Evolutionary conservation across 2,113 vertebrate genomes (phyloP), one percentile per base, ranked within the genome.

Genomic region (Procavia capensis): DNA sequence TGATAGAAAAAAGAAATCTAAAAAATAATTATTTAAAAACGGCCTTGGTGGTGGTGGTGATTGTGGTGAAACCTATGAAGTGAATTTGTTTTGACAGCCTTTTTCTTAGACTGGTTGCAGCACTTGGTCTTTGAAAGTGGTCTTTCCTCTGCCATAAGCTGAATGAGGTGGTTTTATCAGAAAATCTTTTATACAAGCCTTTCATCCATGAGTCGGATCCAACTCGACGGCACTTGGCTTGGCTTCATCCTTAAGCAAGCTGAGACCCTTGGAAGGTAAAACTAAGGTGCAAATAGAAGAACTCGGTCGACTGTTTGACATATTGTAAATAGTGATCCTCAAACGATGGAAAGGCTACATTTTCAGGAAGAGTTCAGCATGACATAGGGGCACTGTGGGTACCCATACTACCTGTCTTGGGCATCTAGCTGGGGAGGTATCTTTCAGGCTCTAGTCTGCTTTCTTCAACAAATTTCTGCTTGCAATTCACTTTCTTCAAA

Each of bases 121-220:
- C 39, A 34, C 82, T 95, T 79, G 45, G 82, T 80, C 63, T 92
- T 85, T 93, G 83, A 94, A 89, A 36, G 50, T 66, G 75, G 95
- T 90, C 85, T 86, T 13, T 72, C 4, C 24, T 8, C 1, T 84
- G 20, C 79, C 45, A 64, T 2, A 68, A 87, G 13, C 22, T 8
- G 43, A 85, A 9, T 24, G 72, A 1, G 10, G 43, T 50, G 31
- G 41, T 64, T 92, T 92, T 92, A 50, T 95, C 50, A 82, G 94
- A 91, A 84, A 86, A 94, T 39, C 41, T 59, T 90, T 92, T 45
- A 59, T 9, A 36, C 13, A 57, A 93, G 41, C 10, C 29, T 95
- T 95, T 79, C 25, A 85, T 85, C 43, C 31, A 88, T 29, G 83
- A 91, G 75, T n/a, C n/a, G n/a, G n/a, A n/a, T n/a, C n/a, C n/a